phyloP scores from a whole-genome alignment of 2,888 invertebrate species.

The Platycheirus rosarum region DNA sequence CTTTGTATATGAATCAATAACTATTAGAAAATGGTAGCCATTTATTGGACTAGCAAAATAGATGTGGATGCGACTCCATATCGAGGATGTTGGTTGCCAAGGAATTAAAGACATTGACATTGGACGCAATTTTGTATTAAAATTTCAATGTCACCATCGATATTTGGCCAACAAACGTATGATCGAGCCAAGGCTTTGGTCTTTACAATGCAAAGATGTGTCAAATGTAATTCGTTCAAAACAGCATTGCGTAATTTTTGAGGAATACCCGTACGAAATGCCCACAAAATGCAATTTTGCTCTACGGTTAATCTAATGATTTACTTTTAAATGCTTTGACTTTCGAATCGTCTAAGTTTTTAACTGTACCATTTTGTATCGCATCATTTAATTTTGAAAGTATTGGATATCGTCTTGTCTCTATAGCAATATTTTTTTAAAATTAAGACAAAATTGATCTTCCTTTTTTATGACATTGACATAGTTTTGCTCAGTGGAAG shows the following conservation, averaged over 20 bases:
- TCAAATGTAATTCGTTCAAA: conserved; percentile 54
- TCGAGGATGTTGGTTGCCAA: conserved; percentile 50
- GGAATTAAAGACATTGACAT: conserved; percentile 65
- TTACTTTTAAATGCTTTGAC: conserved; percentile 44
- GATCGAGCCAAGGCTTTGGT: conserved; percentile 59
- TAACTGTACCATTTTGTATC: conserved; percentile 45
- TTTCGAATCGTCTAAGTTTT: conserved; percentile 25
- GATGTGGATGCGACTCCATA: conserved; percentile 52
- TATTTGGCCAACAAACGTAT: conserved; percentile 64
- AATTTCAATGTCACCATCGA: conserved; percentile 58
- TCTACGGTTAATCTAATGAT: conserved; percentile 53
- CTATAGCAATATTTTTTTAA: conserved; percentile 17
- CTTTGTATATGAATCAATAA: conserved; percentile 66
- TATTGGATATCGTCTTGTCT: conserved; percentile 5
- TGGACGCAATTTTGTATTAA: conserved; percentile 49
- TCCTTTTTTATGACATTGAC: conserved; percentile 1
- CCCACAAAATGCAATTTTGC: conserved; percentile 51
- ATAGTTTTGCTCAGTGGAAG: conserved; percentile 8
- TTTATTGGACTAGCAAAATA: conserved; percentile 69
- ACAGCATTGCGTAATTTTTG: conserved; percentile 33
- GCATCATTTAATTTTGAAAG: conserved; percentile 47
- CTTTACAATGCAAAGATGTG: conserved; percentile 68
- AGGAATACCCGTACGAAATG: conserved; percentile 54
- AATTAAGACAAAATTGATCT: background rate
- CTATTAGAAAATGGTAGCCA: conserved; percentile 51